Base-by-base conservation (phyloP, 1,140 invertebrate species). In the Bacillus rossius region DNA sequence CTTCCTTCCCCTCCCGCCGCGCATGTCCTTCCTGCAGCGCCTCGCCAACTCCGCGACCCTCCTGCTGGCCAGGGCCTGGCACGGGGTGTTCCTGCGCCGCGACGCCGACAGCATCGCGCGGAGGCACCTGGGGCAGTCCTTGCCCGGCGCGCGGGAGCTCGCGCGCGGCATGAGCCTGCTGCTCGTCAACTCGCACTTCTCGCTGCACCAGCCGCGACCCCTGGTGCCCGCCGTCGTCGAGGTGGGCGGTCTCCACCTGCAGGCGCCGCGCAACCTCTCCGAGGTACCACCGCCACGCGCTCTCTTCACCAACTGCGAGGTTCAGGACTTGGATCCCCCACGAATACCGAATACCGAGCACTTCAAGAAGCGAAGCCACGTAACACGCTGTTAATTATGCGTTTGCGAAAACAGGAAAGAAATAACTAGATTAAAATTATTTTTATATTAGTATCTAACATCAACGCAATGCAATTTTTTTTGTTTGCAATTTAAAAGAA, bases 191-290 rank as follows among this genome's bases (percentile, higher is more conserved):
- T 73, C 74, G n/a, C 79, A 85, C 69, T 77, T 77, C 48, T 67
- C 73, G 2, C 48, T 82, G 3, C 77, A 75, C 58, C 72, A 73
- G 3, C 67, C 79, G 0, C 72, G 73, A 38, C 76, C 79, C 0
- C 67, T 67, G 13, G 68, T 74, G 2, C 77, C 79, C 0, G 75
- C 73, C 25, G 63, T 80, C 1, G 64, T 84, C 4, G 80, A 84
- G 69, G 74, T 85, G 16, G 82, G 79, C 8, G 84, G 82, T n/a
- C 63, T 85, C 3, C 82, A 82, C 58, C 65, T 80, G 2, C 62
- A 34, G 29, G 29, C 23, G 29, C 29, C 16, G 50, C 20, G 14
- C 26, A 20, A 2, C 13, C 25, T 25, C 55, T 59, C 3, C 14
- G 52, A 38, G 22, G 34, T 17, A 42, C 7, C 29, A n/a, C n/a